phyloP scores from a whole-genome alignment of 1,140 invertebrate genomes.

The Apis laboriosa region DNA sequence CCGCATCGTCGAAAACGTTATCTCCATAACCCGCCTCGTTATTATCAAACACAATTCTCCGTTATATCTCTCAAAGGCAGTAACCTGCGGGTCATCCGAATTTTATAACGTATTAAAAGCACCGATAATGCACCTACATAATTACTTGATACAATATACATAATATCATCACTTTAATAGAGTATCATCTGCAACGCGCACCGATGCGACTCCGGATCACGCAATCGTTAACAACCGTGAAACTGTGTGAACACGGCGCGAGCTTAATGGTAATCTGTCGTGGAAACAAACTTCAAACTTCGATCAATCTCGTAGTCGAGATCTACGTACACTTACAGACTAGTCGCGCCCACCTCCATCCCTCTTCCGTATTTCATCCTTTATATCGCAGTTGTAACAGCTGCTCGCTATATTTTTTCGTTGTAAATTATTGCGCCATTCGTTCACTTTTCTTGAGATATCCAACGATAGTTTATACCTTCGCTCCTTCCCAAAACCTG shows the following conservation, averaged over 20 bases:
- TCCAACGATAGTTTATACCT: background rate
- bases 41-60: constrained; percentile 57
- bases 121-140: constrained; percentile 53
- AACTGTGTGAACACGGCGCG: constrained; percentile 2
- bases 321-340: background rate
- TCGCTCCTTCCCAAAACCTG: background rate
- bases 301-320: constrained; percentile 13
- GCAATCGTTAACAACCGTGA: constrained; percentile 35
- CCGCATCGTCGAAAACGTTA: constrained; percentile 42
- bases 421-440: background rate
- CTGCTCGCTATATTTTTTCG: background rate
- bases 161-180: constrained; percentile 63
- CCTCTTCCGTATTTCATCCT: background rate
- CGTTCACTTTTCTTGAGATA: background rate
- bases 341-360: background rate
- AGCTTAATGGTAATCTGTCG: constrained; percentile 26
- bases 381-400: background rate
- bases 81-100: constrained; percentile 21
- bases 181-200: constrained; percentile 41
- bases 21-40: constrained; percentile 43
- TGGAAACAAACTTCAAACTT: constrained; percentile 33
- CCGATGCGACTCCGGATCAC: constrained; percentile 40
- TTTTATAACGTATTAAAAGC: constrained; percentile 64
- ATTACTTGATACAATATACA: constrained; percentile 58
- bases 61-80: constrained; percentile 41